Evolutionary conservation across 2,888 invertebrate species (phyloP), one percentile per base, ranked within the genome.

Genomic region (Portevinia maculata): DNA sequence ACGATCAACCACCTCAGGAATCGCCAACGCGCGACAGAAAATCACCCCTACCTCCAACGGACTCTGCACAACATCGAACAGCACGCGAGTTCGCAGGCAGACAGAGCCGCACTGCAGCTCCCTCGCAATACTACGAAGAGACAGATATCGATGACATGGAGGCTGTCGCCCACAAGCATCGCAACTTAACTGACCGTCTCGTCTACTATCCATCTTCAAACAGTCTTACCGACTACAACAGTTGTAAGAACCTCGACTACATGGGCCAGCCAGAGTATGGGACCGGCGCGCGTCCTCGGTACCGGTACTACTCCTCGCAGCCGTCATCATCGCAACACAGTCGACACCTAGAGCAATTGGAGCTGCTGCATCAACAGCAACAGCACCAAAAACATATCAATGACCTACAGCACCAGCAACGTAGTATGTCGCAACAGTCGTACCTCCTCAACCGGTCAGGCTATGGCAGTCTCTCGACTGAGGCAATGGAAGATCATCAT

Each of bases 161-260:
- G 73, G 65, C 81, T n/a, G 74, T 71, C 3, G 83, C 87, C 7
- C 86, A 86, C 44, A 87, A 86, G 11, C 86, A 87, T 50, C 85
- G 86, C 1, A 86, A 88, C 57, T 92, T 96, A 21, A 96, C 95
- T 0, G 96, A 96, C 88, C 95, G 96, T 11, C 91, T 96, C 6
- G 95, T 95, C 0, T 96, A 96, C 86, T 96, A 96, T 89, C 96
- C 96, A 1, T 87, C 93, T 90, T 91, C 91, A 87, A 87, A 92
- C 90, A 92, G 84, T 89, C 91, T 89, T 84, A 89, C 86, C 85
- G 92, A 90, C 85, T 89, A 89, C 53, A 89, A 88, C 21, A 90
- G 88, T 50, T 88, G 86, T 57, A 86, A 87, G 41, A 89, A 87
- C 65, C 78, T 88, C 88, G 92, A 90, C 69, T 88, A 87, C 53